Percentiles rank a stretch among this genome's conserved stretches.
phyloP scores from a whole-genome alignment of 2,888 invertebrate species.

The Amphipyra berbera region DNA sequence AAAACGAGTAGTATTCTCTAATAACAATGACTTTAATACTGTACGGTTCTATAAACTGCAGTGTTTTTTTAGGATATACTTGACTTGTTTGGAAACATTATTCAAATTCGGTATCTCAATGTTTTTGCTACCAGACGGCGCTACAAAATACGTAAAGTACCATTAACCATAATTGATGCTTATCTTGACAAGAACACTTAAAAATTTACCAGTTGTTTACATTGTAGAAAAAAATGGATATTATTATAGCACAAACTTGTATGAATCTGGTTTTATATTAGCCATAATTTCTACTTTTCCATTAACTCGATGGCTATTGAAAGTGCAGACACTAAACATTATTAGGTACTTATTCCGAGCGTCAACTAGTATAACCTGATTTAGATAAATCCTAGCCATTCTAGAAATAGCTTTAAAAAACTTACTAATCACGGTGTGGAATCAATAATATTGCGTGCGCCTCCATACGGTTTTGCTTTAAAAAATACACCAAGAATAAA shows the following conservation, averaged over 20 bases:
- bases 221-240: neutral
- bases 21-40: neutral
- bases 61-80: neutral
- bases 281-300: too few relatives aligned
- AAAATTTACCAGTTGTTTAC: slow-evolving; percentile 9
- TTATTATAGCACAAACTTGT: too few relatives aligned
- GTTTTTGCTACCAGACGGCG: slow-evolving; percentile 23
- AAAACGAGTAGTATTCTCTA: neutral
- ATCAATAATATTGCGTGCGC: slow-evolving; percentile 49
- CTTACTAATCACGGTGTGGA: slow-evolving; percentile 29
- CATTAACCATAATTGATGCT: slow-evolving; percentile 25
- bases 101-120: slow-evolving; percentile 4
- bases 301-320: neutral
- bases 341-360: slow-evolving; percentile 19
- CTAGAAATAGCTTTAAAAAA: slow-evolving; percentile 34
- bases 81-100: neutral
- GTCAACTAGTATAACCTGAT: slow-evolving; percentile 40
- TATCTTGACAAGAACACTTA: slow-evolving; percentile 15
- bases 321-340: slow-evolving; percentile 9
- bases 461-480: slow-evolving; percentile 19
- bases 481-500: slow-evolving; percentile 27
- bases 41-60: too few relatives aligned
- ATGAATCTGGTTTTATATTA: too few relatives aligned
- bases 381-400: slow-evolving; percentile 22
- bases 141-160: slow-evolving; percentile 21